phyloP scores from a whole-genome alignment of 2,888 invertebrate species.

The Sipha maydis region DNA sequence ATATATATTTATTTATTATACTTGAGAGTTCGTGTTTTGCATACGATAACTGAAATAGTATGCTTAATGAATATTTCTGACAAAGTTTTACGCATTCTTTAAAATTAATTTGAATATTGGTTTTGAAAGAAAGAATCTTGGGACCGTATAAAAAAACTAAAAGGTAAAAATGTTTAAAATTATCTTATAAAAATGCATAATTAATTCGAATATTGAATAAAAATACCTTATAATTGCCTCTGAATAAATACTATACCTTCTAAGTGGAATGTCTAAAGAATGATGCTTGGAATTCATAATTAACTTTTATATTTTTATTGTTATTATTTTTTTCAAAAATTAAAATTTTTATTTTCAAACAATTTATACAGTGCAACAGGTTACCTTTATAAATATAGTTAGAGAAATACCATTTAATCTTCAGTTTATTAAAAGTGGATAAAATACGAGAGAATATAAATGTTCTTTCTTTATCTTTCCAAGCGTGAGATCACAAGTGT shows the following conservation, averaged over 20 bases:
- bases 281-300: slow-evolving; percentile 35
- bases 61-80: slow-evolving; percentile 38
- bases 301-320: slow-evolving; percentile 17
- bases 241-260: slow-evolving; percentile 21
- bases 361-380: background rate
- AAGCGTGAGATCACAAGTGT: slow-evolving; percentile 15
- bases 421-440: no score
- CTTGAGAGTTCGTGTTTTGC: slow-evolving; percentile 21
- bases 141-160: slow-evolving; percentile 18
- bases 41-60: slow-evolving; percentile 7
- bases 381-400: background rate
- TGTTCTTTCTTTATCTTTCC: slow-evolving; percentile 17
- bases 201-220: slow-evolving; percentile 37
- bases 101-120: slow-evolving; percentile 54
- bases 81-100: background rate
- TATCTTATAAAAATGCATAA: slow-evolving; percentile 51
- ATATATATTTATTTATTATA: background rate
- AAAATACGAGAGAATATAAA: slow-evolving; percentile 8
- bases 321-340: background rate
- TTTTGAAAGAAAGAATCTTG: slow-evolving; percentile 6
- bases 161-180: slow-evolving; percentile 51
- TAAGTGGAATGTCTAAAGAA: slow-evolving; percentile 35
- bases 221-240: slow-evolving; percentile 51
- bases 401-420: no score
- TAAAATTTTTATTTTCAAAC: slow-evolving; percentile 19